Evolutionary conservation across 2,888 invertebrate species (phyloP), one percentile per base, ranked within the genome.

Genomic region (Oxytorus armatus): DNA sequence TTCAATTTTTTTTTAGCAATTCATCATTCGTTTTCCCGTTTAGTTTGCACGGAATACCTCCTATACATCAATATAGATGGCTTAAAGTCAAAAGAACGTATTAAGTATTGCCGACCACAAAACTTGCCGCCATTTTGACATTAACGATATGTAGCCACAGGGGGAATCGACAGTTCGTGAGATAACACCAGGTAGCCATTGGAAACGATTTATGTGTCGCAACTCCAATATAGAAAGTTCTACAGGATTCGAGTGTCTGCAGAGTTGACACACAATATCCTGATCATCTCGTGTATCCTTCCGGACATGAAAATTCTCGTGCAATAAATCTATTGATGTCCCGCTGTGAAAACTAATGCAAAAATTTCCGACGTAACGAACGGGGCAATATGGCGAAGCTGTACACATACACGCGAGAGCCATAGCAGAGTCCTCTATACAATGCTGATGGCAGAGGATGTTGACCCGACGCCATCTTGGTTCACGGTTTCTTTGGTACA

Each of bases 381-480:
- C 92, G 93, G 92, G 92, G n/a, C n/a, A 92, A 69, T 47, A 59
- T 23, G 5, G 51, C 29, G 10, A 39, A 61, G 59, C 36, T 61
- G 29, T 44, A 39, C 14, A 18, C 21, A 59, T 36, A 49, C 16
- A 16, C 18, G n/a, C 29, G 39, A 68, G 69, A 36, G 29, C 16
- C n/a, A n/a, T 49, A 11, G 51, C 25, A 51, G 23, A 81, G 84
- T 65, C 68, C 70, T 72, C 65, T 59, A 49, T 59, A 3, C n/a
- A n/a, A n/a, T 8, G 63, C 49, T 49, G 70, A 73, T 88, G 88
- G 88, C n/a, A n/a, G 92, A 92, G 83, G 85, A 91, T 93, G 93
- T 93, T 93, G 93, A 90, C 92, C 92, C 85, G 81, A 65, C 86
- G 87, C 89, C 89, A 90, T 90, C 82, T 89, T 88, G 88, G 88